These are phyloP conservation scores for Aphidoletes aphidimyza DNA, from an alignment of 2,888 invertebrate genomes.

Conservation along the genomic window DNA sequence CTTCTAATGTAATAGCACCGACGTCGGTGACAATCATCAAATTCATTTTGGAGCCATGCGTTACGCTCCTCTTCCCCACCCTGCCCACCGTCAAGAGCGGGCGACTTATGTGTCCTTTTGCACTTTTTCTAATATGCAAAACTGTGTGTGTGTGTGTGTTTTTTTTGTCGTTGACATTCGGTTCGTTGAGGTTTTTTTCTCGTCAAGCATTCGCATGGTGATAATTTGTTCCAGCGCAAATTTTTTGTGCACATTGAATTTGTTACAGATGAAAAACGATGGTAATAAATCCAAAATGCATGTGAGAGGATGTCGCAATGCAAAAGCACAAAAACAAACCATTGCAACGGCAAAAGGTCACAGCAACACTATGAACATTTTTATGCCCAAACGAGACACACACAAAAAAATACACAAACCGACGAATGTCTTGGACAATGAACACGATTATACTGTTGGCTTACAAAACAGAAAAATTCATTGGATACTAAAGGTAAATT, in stretches of 20 bases:
- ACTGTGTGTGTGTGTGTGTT: no score
- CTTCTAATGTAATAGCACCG: not conserved
- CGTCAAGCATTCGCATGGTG: not conserved
- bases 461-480: no score
- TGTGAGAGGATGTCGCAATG: not conserved
- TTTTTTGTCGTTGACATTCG: not conserved
- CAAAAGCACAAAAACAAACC: not conserved
- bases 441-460: not conserved
- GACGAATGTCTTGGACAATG: not conserved
- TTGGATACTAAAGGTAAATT: no score
- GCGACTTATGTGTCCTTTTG: no score
- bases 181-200: not conserved
- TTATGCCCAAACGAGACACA: no score
- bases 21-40: not conserved
- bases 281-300: slow-evolving; percentile 18
- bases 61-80: not conserved
- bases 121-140: not conserved
- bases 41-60: not conserved
- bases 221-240: not conserved
- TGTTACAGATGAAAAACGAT: not conserved
- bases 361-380: not conserved
- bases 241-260: not conserved
- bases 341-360: not conserved
- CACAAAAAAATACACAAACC: not conserved
- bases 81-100: no score